phyloP scores from a whole-genome alignment of 2,797 vertebrate species.

The Yasuhikotakia modesta region DNA sequence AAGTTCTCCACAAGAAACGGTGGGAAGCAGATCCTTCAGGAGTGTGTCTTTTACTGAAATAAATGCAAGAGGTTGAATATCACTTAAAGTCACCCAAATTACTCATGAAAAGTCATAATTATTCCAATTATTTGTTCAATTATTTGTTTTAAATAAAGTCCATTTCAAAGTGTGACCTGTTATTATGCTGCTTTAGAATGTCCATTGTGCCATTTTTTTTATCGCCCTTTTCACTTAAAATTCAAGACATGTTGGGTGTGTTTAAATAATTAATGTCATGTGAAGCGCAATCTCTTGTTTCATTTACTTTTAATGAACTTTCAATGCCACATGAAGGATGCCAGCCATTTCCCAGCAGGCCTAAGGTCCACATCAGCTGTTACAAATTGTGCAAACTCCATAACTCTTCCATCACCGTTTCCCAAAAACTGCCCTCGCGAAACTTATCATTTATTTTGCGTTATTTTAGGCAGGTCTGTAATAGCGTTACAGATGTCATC shows the following conservation, averaged over 20 bases:
- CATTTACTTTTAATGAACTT: constrained; percentile 76
- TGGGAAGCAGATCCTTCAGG: too few species aligned
- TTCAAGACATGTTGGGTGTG: constrained; percentile 58
- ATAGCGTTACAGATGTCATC: background rate
- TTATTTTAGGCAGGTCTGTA: background rate
- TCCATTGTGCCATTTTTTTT: constrained; percentile 21
- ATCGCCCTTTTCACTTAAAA: constrained; percentile 26
- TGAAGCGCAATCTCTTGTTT: constrained; percentile 65
- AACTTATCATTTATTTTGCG: background rate
- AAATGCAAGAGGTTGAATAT: too few species aligned
- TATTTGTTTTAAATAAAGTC: too few species aligned
- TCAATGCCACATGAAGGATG: constrained; percentile 67
- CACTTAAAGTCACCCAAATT: too few species aligned
- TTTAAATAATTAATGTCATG: constrained; percentile 76
- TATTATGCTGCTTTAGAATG: background rate
- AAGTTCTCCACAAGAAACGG: too few species aligned
- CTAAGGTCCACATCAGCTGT: constrained; percentile 23
- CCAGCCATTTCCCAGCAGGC: constrained; percentile 28
- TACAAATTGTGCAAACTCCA: constrained; percentile 60
- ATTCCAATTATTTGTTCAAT: too few species aligned
- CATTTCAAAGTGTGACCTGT: background rate
- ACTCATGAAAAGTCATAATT: too few species aligned
- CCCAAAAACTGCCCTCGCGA: constrained; percentile 12
- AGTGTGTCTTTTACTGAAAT: too few species aligned
- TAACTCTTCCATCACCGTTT: constrained; percentile 51